Percentiles rank a stretch among this genome's conserved stretches.
Conservation (phyloP, 1,140 invertebrate species). For the Daktulosphaira vitifoliae region DNA sequence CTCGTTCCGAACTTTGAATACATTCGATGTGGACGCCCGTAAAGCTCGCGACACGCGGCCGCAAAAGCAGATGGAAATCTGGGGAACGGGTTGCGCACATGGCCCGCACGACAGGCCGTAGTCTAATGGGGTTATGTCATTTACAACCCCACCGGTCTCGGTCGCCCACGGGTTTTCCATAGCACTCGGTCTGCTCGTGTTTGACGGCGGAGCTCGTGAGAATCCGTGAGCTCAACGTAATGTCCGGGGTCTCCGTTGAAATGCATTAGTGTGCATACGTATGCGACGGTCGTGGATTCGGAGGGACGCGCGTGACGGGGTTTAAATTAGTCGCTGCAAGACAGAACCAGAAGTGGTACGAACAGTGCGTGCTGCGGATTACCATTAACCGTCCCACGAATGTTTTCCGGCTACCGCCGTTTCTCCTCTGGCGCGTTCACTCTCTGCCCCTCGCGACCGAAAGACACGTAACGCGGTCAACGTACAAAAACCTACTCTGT, state of each 20-base stretch:
- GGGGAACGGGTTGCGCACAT: too few relatives aligned
- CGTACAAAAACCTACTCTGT: too few relatives aligned
- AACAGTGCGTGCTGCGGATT: neutral
- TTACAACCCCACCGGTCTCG: neutral
- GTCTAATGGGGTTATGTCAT: conserved; percentile 23
- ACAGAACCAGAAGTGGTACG: neutral
- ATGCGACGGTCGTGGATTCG: neutral
- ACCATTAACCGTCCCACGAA: neutral
- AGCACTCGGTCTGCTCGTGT: neutral
- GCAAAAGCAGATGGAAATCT: too few relatives aligned
- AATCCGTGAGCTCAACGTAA: neutral
- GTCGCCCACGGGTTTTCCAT: conserved; percentile 4
- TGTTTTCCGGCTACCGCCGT: neutral
- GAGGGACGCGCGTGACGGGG: conserved; percentile 25
- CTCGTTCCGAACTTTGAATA: too few relatives aligned
- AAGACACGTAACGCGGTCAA: too few relatives aligned
- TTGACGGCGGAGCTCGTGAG: conserved; percentile 24
- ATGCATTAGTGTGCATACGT: too few relatives aligned
- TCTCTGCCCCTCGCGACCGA: too few relatives aligned
- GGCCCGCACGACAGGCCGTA: conserved; percentile 16
- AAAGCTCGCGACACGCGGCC: too few relatives aligned
- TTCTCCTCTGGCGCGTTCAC: too few relatives aligned
- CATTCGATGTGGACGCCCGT: too few relatives aligned
- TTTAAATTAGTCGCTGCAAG: conserved; percentile 9
- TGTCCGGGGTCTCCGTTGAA: too few relatives aligned